Evolutionary conservation across 2,113 vertebrate species (phyloP).

Genomic region (Petrocephalus microphthalmus): DNA sequence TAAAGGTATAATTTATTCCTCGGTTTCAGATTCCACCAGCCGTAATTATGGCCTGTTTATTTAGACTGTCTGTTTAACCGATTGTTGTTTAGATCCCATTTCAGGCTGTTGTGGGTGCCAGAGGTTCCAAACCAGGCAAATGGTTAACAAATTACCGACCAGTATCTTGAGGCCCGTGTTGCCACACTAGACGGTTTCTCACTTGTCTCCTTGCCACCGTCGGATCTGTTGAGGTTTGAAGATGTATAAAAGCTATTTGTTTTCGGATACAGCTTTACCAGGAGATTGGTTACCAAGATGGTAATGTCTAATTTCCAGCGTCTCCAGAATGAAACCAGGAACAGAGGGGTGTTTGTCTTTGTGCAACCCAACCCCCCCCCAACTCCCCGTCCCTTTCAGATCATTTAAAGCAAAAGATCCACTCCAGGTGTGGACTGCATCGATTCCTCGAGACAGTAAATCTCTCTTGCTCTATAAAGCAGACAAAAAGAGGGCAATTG

Average conservation of each 20-base stretch:
- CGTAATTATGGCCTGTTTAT: neutral
- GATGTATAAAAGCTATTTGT: conserved; percentile 22
- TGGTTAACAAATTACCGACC: neutral
- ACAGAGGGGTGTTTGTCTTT: conserved; percentile 23
- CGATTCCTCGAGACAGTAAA: conserved; percentile 17
- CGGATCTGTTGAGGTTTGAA: neutral
- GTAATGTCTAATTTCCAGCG: conserved; percentile 22
- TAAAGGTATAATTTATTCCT: neutral
- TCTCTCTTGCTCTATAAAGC: conserved; percentile 15
- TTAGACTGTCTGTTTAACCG: neutral
- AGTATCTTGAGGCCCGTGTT: neutral
- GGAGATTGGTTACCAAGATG: conserved; percentile 22
- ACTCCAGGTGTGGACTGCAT: conserved; percentile 26
- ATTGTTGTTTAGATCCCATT: neutral
- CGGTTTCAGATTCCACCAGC: neutral
- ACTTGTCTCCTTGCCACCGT: neutral
- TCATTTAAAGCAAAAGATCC: conserved; percentile 14
- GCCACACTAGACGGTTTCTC: neutral
- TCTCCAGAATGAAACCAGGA: neutral
- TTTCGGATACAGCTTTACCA: conserved; percentile 14
- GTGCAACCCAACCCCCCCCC: neutral
- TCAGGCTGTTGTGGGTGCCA: neutral
- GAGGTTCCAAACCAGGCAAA: neutral
- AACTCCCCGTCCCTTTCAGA: neutral
- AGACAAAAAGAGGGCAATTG: conserved; percentile 14